Evolutionary conservation across 2,113 vertebrate genomes (phyloP).

Genomic region (Mixornis gularis): DNA sequence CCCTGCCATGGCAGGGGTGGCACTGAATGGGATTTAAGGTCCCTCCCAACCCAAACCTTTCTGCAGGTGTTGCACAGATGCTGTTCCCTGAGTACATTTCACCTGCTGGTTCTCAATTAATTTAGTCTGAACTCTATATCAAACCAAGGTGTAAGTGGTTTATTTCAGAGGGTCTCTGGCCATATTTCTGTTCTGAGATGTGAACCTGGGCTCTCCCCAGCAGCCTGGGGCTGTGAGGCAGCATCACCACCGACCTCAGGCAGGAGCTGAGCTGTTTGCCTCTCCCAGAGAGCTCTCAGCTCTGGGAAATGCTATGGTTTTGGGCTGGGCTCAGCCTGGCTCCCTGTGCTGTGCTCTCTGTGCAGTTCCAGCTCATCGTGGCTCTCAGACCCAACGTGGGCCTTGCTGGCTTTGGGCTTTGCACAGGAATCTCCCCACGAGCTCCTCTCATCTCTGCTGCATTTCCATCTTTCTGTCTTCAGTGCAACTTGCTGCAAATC

Average conservation of each 20-base stretch:
- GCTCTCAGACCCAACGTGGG: not conserved
- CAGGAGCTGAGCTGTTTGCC: not conserved
- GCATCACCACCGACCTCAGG: not conserved
- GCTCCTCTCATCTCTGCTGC: not conserved
- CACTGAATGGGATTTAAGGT: accelerated
- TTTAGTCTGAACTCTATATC: not conserved
- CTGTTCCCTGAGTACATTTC: not conserved
- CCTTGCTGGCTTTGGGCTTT: not conserved
- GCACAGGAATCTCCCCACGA: not conserved
- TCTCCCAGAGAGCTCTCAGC: not conserved
- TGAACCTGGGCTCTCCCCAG: not conserved
- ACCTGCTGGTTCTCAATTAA: not conserved
- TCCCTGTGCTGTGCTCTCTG: not conserved
- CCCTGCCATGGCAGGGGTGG: not conserved
- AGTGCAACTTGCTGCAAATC: not conserved
- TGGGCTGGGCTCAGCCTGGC: not conserved
- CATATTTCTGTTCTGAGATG: not conserved
- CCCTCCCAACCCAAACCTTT: not conserved
- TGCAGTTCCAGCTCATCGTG: not conserved
- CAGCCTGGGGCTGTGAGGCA: not conserved
- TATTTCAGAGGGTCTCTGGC: not conserved
- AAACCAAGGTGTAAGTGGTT: not conserved
- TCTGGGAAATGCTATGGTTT: not conserved
- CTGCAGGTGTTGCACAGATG: accelerated
- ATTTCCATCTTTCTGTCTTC: not conserved